Percentiles rank a stretch among this genome's conserved stretches.
Conservation (phyloP, 2,113 vertebrate species). For the Abramis brama region DNA sequence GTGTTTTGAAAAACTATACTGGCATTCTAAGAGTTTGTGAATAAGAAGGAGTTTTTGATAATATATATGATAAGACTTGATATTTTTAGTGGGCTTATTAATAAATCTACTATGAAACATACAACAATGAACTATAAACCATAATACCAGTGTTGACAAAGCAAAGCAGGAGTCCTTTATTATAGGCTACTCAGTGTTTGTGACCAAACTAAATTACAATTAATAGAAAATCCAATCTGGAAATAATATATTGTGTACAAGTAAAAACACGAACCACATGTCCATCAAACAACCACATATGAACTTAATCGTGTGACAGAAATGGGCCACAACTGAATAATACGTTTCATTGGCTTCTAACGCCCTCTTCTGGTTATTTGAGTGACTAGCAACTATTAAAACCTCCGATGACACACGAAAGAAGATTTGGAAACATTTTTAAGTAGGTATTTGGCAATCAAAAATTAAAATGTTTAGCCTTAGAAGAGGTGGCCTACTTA, state of each 20-base stretch:
- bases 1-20: background rate
- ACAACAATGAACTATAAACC: background rate
- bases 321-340: background rate
- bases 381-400: background rate
- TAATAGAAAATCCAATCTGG: background rate
- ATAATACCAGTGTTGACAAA: background rate
- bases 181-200: background rate
- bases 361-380: conserved; percentile 27
- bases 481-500: background rate
- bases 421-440: background rate
- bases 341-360: background rate
- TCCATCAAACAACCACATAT: background rate
- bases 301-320: background rate
- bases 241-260: background rate
- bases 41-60: background rate
- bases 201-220: background rate
- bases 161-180: background rate
- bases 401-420: background rate
- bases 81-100: background rate
- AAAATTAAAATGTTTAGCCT: background rate
- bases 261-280: background rate
- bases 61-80: background rate
- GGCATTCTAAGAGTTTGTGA: background rate
- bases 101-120: background rate
- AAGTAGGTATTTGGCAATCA: too few relatives aligned